Conservation (phyloP, 1,140 invertebrate species). For the Thaumetopoea pityocampa region DNA sequence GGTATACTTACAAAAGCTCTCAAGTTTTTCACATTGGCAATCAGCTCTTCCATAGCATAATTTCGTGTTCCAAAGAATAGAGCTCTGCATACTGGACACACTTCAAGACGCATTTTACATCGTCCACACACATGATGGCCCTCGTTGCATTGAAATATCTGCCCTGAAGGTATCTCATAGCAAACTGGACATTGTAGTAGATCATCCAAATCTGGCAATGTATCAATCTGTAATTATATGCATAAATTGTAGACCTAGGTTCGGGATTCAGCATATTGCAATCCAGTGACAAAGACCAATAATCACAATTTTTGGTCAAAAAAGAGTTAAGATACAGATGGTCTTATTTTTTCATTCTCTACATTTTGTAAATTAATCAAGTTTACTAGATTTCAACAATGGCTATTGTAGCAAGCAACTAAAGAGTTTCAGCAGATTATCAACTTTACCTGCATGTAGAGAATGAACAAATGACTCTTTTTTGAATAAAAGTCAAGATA, state of each 20-base stretch:
- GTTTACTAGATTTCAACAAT: too few relatives aligned
- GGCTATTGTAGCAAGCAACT: too few relatives aligned
- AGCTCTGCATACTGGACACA: slow-evolving; percentile 66
- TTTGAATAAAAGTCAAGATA: too few relatives aligned
- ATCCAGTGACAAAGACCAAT: neutral
- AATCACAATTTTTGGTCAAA: too few relatives aligned
- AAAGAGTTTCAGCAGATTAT: too few relatives aligned
- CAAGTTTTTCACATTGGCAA: slow-evolving; percentile 65
- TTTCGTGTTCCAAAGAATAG: slow-evolving; percentile 66
- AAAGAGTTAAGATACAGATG: too few relatives aligned
- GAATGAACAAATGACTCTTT: too few relatives aligned
- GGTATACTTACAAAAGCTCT: slow-evolving; percentile 52
- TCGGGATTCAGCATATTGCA: too few relatives aligned
- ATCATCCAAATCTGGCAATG: slow-evolving; percentile 61
- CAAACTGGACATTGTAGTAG: slow-evolving; percentile 72
- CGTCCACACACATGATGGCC: slow-evolving; percentile 70
- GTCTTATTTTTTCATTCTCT: too few relatives aligned
- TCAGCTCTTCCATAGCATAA: slow-evolving; percentile 70
- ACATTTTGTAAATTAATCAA: too few relatives aligned
- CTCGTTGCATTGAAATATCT: slow-evolving; percentile 71
- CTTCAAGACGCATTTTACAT: slow-evolving; percentile 61
- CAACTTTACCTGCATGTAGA: too few relatives aligned
- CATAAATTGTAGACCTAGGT: too few relatives aligned
- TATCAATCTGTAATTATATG: slow-evolving; percentile 43
- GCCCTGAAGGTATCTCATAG: slow-evolving; percentile 62